Base-by-base conservation (phyloP, 1,140 invertebrate species). In the Orius insidiosus region DNA sequence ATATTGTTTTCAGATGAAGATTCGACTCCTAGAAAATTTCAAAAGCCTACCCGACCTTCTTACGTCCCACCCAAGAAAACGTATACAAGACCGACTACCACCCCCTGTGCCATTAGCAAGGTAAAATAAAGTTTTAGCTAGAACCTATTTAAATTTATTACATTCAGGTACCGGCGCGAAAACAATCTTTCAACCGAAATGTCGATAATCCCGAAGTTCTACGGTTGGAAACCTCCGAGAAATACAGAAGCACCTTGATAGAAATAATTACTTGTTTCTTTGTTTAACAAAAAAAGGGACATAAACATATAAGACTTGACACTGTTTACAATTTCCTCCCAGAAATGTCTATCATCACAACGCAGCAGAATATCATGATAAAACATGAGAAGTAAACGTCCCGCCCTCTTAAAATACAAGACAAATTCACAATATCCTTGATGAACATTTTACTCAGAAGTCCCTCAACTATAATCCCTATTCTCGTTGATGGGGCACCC, bases 151-250 rank as follows among this genome's bases (percentile, higher is more conserved):
- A 43, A 30, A n/a, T 24, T 30, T 9, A 11, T n/a, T 31, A 30
- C 19, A 11, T 43, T 11, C 14, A 49, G 47, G 35, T 49, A 36
- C 34, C 37, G 33, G 41, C 24, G 2, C 44, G 47, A 39, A 49
- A 49, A 30, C 34, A 40, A 9, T 46, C 45, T 11, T 46, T 46
- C 9, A 13, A 16, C 7, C 35, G 37, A 19, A 13, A 36, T 13
- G 18, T 46, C 5, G 18, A 38, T n/a, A 16, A 46, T 37, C 35
- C 35, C 11, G 45, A 46, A 24, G 45, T 18, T 16, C 36, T 46
- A 46, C 35, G 37, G 15, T 33, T 46, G 36, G 45, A 46, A 24
- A 38, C 24, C 37, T 46, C 45, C 7, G 45, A 46, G 36, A 31
- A 38, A 30, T 18, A 46, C 45, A 46, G 13, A 46, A 46, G n/a